Evolutionary conservation across 2,888 invertebrate genomes (phyloP).

Genomic region (Cantharis rufa): DNA sequence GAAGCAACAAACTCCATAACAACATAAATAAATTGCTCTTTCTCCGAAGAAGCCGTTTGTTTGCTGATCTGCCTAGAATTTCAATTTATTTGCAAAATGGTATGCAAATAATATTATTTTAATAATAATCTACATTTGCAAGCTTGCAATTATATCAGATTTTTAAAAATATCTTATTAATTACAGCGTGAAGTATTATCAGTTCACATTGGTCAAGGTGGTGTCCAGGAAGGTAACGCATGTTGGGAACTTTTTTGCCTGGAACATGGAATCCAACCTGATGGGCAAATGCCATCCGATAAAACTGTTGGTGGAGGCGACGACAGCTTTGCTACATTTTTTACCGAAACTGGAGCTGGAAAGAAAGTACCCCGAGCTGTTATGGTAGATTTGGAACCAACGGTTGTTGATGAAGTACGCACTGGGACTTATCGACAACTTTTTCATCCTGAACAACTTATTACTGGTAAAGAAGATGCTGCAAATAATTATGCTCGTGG

Average conservation of each 20-base stretch:
- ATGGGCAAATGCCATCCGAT: constrained; percentile 1
- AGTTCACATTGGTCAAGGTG: background rate
- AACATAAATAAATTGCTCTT: background rate
- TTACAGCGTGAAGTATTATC: constrained; percentile 52
- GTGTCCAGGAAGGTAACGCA: background rate
- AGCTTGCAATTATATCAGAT: too few species aligned
- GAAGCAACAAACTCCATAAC: background rate
- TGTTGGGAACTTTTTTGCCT: background rate
- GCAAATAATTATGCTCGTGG: constrained; percentile 1
- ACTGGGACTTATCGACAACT: constrained; percentile 69
- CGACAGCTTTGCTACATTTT: constrained; percentile 67
- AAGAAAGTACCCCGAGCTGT: background rate
- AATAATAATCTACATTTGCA: too few species aligned
- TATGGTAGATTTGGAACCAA: background rate
- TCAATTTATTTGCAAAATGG: background rate
- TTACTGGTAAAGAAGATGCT: constrained; percentile 60
- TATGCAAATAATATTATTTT: background rate
- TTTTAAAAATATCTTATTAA: background rate
- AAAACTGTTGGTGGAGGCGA: constrained; percentile 27
- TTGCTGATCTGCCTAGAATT: background rate
- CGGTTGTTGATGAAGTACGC: constrained; percentile 60
- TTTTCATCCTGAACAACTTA: constrained; percentile 60
- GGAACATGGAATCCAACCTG: constrained; percentile 32
- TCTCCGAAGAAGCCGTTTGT: background rate
- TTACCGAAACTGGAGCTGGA: constrained; percentile 69